Evolutionary conservation across 2,113 vertebrate species (phyloP).

Genomic region (Brienomyrus longianalis): DNA sequence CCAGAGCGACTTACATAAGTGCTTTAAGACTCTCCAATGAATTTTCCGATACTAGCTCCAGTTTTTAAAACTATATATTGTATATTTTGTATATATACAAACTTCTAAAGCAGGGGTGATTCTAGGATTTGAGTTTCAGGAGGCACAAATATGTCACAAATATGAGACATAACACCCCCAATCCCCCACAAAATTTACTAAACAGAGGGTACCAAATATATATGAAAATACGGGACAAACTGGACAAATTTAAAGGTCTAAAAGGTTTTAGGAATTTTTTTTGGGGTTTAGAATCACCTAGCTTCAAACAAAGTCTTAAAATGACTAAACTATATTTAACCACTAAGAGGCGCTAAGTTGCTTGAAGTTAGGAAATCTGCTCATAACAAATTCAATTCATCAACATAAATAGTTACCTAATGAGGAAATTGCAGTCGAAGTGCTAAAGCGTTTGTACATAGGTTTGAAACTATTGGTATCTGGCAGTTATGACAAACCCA

Average conservation of each 20-base stretch:
- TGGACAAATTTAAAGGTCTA: neutral
- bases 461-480: neutral
- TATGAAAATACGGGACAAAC: neutral
- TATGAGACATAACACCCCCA: neutral
- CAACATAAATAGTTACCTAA: neutral
- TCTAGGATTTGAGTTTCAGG: neutral
- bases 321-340: neutral
- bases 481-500: neutral
- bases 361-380: neutral
- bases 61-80: neutral
- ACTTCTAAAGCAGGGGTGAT: neutral
- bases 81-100: neutral
- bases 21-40: too few relatives aligned
- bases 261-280: neutral
- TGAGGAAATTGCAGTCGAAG: neutral
- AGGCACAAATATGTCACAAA: neutral
- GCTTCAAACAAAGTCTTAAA: neutral
- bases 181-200: neutral
- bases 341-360: constrained; percentile 4
- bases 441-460: neutral
- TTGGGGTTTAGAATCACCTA: neutral
- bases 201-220: neutral
- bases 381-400: neutral
- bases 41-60: too few relatives aligned
- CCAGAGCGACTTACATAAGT: too few relatives aligned